phyloP scores from a whole-genome alignment of 2,888 invertebrate genomes.

The Ectemnius cavifrons region DNA sequence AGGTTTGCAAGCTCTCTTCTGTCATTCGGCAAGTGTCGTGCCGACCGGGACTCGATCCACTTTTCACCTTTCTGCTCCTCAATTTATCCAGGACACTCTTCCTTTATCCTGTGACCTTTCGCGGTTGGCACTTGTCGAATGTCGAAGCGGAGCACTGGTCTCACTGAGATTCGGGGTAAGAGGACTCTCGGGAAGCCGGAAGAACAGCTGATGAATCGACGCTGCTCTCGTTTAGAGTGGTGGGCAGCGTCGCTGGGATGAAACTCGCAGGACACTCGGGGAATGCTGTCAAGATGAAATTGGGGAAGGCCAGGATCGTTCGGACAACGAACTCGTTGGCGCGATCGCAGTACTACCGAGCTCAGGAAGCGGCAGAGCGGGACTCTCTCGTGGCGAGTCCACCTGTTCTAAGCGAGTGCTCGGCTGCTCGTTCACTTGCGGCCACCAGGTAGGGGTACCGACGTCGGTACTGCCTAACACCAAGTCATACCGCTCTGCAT shows the following conservation, averaged over 20 bases:
- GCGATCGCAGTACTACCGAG: conserved; percentile 55
- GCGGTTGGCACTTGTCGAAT: too few species aligned
- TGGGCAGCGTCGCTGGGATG: too few species aligned
- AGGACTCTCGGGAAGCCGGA: background rate
- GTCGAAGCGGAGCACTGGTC: background rate
- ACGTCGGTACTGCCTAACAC: conserved; percentile 37
- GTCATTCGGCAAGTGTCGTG: conserved; percentile 22
- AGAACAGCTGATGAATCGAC: background rate
- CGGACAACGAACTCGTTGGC: conserved; percentile 75
- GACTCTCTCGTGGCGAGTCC: conserved; percentile 56
- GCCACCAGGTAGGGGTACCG: conserved; percentile 51
- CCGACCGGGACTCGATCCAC: background rate
- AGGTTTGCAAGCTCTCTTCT: conserved; percentile 6
- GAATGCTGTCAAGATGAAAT: background rate
- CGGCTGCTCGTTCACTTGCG: conserved; percentile 14
- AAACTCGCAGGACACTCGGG: conserved; percentile 1
- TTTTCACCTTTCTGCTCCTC: background rate
- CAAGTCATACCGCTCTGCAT: conserved; percentile 16
- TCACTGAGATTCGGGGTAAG: background rate
- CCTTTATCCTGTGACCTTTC: background rate
- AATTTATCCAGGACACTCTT: background rate
- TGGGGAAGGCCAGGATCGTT: conserved; percentile 39
- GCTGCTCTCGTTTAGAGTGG: too few species aligned
- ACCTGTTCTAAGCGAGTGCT: conserved; percentile 55
- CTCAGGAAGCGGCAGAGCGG: conserved; percentile 63